Percentiles rank a stretch among this genome's conserved stretches.
Conservation (phyloP, 30 jellyfish, hydroid and myxozoan species). For the Turritopsis dohrnii region DNA sequence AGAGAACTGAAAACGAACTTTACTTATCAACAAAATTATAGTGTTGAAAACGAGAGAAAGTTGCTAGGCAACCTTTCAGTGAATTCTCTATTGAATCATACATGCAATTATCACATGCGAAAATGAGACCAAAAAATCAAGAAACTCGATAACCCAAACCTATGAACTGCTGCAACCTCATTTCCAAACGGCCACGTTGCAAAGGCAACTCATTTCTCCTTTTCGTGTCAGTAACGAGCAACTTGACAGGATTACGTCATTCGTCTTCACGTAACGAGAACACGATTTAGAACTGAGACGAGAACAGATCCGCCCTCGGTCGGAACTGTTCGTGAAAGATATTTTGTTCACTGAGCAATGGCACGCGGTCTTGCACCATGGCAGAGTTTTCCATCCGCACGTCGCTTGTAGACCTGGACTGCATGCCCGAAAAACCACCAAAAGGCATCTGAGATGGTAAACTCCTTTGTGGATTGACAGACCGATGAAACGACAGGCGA, state of each 20-base stretch:
- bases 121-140: too few species aligned
- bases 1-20: background rate
- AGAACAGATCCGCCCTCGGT: slow-evolving; percentile 10
- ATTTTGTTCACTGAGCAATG: background rate
- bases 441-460: slow-evolving; percentile 11
- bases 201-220: too few species aligned
- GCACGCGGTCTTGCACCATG: slow-evolving; percentile 1
- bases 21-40: background rate
- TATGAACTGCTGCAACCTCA: too few species aligned
- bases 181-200: too few species aligned
- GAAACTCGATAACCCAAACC: too few species aligned
- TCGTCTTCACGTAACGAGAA: too few species aligned
- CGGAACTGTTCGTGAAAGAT: slow-evolving; percentile 9
- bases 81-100: too few species aligned
- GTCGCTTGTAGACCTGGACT: slow-evolving; percentile 25
- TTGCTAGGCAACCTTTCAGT: too few species aligned
- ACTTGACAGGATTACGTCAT: too few species aligned
- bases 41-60: too few species aligned
- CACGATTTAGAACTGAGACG: slow-evolving; percentile 1
- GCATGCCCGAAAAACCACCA: slow-evolving; percentile 12
- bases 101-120: too few species aligned
- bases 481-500: slow-evolving; percentile 16
- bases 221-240: too few species aligned
- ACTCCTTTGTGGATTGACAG: slow-evolving; percentile 15
- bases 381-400: slow-evolving; percentile 21